Percentiles rank a stretch among this genome's conserved stretches.
These are phyloP conservation scores for Berghia stephanieae DNA, from an alignment of 1,140 invertebrate species.

Conservation along the genomic window DNA sequence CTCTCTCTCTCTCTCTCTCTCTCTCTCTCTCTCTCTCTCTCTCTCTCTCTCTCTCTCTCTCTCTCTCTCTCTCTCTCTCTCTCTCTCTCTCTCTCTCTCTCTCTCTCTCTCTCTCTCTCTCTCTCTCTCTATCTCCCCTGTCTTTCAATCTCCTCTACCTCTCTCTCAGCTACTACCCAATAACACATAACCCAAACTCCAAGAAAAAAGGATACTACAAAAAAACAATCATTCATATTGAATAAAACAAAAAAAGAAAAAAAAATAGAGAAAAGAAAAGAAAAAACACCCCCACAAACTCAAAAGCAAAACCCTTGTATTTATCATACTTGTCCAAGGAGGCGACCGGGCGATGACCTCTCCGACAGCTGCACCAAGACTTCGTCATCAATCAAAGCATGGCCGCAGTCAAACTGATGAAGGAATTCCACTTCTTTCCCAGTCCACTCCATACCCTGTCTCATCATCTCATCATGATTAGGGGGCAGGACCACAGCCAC, in stretches of 20 bases:
- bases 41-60: no score
- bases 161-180: no score
- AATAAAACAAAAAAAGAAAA: background rate
- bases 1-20: no score
- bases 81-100: no score
- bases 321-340: slow-evolving; percentile 18
- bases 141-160: no score
- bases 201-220: background rate
- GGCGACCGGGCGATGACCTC: background rate
- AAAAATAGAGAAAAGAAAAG: background rate
- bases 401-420: slow-evolving; percentile 48
- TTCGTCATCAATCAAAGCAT: slow-evolving; percentile 53
- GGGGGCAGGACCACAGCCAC: slow-evolving; percentile 20
- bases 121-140: no score
- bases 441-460: background rate
- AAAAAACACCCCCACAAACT: background rate
- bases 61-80: no score
- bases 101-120: no score
- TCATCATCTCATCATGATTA: background rate
- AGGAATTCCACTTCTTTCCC: slow-evolving; percentile 44
- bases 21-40: no score
- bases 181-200: background rate
- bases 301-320: background rate
- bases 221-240: background rate
- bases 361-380: slow-evolving; percentile 54